Base-by-base conservation (phyloP, 1,140 invertebrate genomes). In the Saccostrea echinata region DNA sequence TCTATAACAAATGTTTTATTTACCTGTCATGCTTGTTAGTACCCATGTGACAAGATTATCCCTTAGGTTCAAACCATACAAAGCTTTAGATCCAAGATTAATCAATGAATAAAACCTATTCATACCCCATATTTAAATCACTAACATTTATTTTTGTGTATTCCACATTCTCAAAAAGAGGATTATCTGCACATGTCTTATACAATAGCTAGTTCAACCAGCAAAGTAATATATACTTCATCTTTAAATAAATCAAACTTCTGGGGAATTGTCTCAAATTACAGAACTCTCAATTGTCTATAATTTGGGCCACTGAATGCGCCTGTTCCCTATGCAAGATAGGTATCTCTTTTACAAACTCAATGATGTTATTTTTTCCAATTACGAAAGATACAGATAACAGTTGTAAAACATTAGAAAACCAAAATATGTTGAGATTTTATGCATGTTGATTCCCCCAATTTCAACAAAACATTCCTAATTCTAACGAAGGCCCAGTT, bases 71-170 rank as follows among this genome's bases (percentile, higher is more conserved):
- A 61, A n/a, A 21, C 55, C 18, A 61, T 16, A 61, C 68, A 33
- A 27, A 30, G 13, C 16, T 16, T 27, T 76, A 76, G 30, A 76
- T 76, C 27, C 68, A 11, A 76, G 68, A 76, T 76, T 76, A 76
- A 76, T n/a, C 30, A 76, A 76, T 76, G 68, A 76, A 76, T 76
- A 4, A 76, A 76, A 76, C 68, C 68, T 76, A 76, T 76, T 76
- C 68, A 71, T 71, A 71, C n/a, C 27, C 64, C 64, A 76, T 76
- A 30, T 76, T 76, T 76, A 76, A 76, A 76, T 76, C 68, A 76
- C 68, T 76, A 76, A 76, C 27, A 16, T 9, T 18, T 76, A 76
- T 76, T 76, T 76, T 30, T 76, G 68, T 76, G 68, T 76, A 76
- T 76, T 71, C 24, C 68, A 30, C 13, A 13, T 76, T 12, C 11